Conservation (phyloP, 2,888 invertebrate species). For the Geophilus truncorum region DNA sequence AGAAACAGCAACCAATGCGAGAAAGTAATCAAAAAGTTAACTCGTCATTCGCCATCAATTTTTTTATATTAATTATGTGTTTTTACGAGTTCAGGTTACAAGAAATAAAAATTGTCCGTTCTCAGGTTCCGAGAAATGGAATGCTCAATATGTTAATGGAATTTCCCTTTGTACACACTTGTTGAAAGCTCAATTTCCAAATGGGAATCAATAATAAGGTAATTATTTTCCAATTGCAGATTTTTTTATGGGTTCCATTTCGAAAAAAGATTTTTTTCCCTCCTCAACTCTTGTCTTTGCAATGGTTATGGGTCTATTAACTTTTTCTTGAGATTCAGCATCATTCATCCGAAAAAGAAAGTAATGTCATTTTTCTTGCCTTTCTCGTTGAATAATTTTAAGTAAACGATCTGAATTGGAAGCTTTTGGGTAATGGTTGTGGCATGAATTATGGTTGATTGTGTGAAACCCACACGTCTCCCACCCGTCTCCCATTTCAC, state of each 20-base stretch:
- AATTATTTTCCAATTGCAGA: slow-evolving; percentile 5
- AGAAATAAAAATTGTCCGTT: background rate
- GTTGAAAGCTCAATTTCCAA: slow-evolving; percentile 2
- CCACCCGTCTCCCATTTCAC: background rate
- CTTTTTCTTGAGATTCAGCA: slow-evolving; percentile 11
- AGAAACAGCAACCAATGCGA: slow-evolving; percentile 14
- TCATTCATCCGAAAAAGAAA: slow-evolving; percentile 12
- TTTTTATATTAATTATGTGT: background rate
- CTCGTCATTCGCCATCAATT: background rate
- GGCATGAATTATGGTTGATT: slow-evolving; percentile 27
- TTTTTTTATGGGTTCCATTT: background rate
- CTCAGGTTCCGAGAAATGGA: background rate
- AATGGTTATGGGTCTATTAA: slow-evolving; percentile 23
- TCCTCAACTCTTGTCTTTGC: background rate
- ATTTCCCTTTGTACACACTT: slow-evolving; percentile 7
- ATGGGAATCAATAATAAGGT: slow-evolving; percentile 17
- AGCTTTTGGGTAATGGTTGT: slow-evolving; percentile 13
- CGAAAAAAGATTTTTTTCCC: background rate
- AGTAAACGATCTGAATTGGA: slow-evolving; percentile 27
- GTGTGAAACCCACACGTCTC: background rate
- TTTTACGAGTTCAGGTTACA: background rate
- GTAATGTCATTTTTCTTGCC: slow-evolving; percentile 25
- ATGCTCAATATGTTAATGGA: background rate
- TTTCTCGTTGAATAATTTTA: slow-evolving; percentile 23
- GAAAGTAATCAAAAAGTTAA: slow-evolving; percentile 15